Conservation (phyloP, 2,797 vertebrate genomes). For the Gadopsis marmoratus region DNA sequence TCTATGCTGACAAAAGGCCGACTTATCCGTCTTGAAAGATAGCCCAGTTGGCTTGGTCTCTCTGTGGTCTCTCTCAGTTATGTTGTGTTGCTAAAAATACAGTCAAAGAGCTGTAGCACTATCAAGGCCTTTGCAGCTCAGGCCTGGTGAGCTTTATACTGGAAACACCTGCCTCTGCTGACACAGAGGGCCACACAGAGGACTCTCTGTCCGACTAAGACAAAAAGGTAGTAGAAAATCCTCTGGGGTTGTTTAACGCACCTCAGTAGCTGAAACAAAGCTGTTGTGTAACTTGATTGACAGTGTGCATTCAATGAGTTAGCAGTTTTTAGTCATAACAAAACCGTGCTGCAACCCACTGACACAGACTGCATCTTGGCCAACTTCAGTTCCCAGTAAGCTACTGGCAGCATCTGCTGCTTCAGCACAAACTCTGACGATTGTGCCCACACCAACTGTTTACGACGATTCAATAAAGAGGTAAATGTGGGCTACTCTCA, state of each 20-base stretch:
- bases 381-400: constrained; percentile 52
- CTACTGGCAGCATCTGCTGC: constrained; percentile 30
- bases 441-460: constrained; percentile 43
- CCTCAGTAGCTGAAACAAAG: constrained; percentile 30
- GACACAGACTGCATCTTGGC: constrained; percentile 64
- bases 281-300: constrained; percentile 29
- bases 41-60: constrained; percentile 49
- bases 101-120: constrained; percentile 60
- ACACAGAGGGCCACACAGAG: constrained; percentile 55
- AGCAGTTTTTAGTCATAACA: constrained; percentile 37
- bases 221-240: constrained; percentile 25
- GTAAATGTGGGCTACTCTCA: constrained; percentile 25
- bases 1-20: constrained; percentile 35
- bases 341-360: constrained; percentile 51
- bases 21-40: constrained; percentile 30
- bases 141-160: constrained; percentile 41
- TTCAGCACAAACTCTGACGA: constrained; percentile 43
- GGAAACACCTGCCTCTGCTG: constrained; percentile 63
- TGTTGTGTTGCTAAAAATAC: constrained; percentile 79
- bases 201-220: constrained; percentile 31
- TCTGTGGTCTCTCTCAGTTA: constrained; percentile 57
- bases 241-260: constrained; percentile 12
- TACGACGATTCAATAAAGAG: constrained; percentile 31
- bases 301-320: constrained; percentile 25
- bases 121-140: constrained; percentile 58